These are phyloP conservation scores for Gandaritis pyraliata DNA, from an alignment of 2,888 invertebrate species.

Conservation along the genomic window DNA sequence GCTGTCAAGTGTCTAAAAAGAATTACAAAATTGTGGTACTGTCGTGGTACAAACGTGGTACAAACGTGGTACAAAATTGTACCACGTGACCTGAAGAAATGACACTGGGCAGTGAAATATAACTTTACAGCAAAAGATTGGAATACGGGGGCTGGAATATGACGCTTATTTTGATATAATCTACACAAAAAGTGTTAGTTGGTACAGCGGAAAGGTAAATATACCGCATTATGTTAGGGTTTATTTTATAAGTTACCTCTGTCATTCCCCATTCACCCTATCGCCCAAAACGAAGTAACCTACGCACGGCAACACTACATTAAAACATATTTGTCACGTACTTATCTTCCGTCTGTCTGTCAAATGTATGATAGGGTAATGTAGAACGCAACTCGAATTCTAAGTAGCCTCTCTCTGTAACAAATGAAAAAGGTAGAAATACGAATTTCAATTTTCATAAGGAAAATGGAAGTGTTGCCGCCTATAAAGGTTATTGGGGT, in stretches of 20 bases:
- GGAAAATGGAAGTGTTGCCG: slow-evolving; percentile 28
- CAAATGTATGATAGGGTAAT: slow-evolving; percentile 75
- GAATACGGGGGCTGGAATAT: no score
- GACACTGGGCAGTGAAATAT: no score
- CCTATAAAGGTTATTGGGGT: slow-evolving; percentile 30
- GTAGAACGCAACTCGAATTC: slow-evolving; percentile 62
- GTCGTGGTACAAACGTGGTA: no score
- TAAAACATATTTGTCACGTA: slow-evolving; percentile 70
- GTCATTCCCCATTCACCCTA: slow-evolving; percentile 15
- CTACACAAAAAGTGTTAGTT: no score
- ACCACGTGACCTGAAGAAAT: no score
- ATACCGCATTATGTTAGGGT: neutral
- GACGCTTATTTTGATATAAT: no score
- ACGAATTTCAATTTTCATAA: slow-evolving; percentile 36
- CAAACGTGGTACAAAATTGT: no score
- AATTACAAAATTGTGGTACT: no score
- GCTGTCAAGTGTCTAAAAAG: no score
- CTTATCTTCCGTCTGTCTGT: slow-evolving; percentile 70
- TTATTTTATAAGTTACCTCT: neutral
- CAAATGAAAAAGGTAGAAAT: slow-evolving; percentile 32
- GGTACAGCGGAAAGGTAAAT: no score
- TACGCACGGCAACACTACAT: slow-evolving; percentile 42
- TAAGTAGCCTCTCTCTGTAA: slow-evolving; percentile 55
- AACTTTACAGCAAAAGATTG: no score
- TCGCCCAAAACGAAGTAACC: slow-evolving; percentile 11